Conservation (phyloP, 2,888 invertebrate genomes). For the Oligia latruncula region DNA sequence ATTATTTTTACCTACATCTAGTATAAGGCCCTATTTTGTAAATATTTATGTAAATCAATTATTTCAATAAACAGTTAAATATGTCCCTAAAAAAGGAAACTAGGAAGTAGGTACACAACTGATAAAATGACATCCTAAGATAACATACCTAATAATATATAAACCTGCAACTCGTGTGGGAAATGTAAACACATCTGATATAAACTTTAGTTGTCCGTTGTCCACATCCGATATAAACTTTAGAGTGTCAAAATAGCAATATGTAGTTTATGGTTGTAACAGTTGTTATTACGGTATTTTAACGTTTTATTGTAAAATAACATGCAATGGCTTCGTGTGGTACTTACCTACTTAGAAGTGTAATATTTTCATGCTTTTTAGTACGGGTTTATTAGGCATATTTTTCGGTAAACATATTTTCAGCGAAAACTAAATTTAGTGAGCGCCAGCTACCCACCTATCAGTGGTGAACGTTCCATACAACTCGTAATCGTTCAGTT, state of each 20-base stretch:
- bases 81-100: no score
- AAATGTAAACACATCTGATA: background rate
- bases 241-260: background rate
- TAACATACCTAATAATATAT: background rate
- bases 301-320: slow-evolving; percentile 22
- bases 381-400: background rate
- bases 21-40: no score
- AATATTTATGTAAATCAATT: no score
- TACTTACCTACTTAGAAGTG: background rate
- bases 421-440: no score
- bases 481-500: no score
- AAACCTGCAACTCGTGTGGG: background rate
- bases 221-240: background rate
- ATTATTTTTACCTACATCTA: no score
- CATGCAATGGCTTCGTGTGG: slow-evolving; percentile 16
- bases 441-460: no score
- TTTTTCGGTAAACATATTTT: background rate
- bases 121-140: background rate
- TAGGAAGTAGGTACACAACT: background rate
- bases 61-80: background rate
- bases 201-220: no score
- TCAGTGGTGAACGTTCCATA: no score
- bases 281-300: slow-evolving; percentile 23
- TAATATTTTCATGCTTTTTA: background rate
- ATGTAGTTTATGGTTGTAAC: slow-evolving; percentile 9